These are phyloP conservation scores for Megaceryle alcyon DNA, from an alignment of 2,797 vertebrate species.

Conservation along the genomic window DNA sequence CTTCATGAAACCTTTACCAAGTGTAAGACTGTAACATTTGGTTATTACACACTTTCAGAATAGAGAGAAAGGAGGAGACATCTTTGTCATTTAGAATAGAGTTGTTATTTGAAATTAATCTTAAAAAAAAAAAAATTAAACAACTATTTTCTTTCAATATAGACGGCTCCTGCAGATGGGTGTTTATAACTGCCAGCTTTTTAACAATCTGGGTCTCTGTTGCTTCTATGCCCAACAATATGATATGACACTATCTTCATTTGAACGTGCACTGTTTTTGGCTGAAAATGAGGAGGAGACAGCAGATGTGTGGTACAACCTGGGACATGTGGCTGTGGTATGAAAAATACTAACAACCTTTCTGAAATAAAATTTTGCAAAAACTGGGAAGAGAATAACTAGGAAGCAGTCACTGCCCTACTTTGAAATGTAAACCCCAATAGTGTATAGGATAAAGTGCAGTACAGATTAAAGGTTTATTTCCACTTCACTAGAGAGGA, in stretches of 20 bases:
- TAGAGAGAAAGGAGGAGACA: not conserved
- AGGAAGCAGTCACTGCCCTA: not conserved
- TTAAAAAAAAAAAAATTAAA: not conserved
- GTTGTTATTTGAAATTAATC: not conserved
- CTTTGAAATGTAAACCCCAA: not conserved
- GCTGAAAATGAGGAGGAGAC: conserved; percentile 90
- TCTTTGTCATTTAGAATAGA: not conserved
- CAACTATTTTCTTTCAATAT: conserved; percentile 36
- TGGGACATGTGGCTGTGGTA: conserved; percentile 95
- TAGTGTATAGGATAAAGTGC: not conserved
- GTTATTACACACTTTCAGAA: not conserved
- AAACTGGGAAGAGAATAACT: not conserved
- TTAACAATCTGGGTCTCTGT: conserved; percentile 97
- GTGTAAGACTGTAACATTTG: not conserved
- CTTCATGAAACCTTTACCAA: not conserved
- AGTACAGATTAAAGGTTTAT: not conserved
- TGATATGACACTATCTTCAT: conserved; percentile 96
- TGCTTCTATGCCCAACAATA: conserved; percentile 99
- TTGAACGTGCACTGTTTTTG: conserved; percentile 92
- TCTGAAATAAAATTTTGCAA: not conserved
- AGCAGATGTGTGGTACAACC: conserved; percentile 98
- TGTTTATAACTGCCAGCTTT: conserved; percentile 96
- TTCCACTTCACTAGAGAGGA: not conserved
- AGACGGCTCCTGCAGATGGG: conserved; percentile 98
- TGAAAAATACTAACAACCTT: conserved; percentile 50